Evolutionary conservation across 1,140 invertebrate genomes (phyloP), one percentile per base, ranked within the genome.

Genomic region (Teleogryllus occipitalis): DNA sequence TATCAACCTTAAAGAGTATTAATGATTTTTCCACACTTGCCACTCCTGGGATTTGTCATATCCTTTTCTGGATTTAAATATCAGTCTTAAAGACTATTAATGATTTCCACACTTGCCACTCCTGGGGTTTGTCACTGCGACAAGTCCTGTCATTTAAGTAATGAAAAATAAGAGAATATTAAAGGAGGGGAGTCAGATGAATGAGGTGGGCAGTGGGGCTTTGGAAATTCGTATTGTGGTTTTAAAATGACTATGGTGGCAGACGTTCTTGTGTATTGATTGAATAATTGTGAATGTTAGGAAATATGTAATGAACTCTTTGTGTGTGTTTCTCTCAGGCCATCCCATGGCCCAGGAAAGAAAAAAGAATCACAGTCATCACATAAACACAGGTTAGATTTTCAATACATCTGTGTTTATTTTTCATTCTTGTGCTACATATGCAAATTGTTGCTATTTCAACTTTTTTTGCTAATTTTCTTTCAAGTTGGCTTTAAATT

Each of bases 281-380:
- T 39, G 27, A 39, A 39, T 39, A 39, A 39, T 39, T 65, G 54
- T 65, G 54, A 18, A 65, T 14, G 7, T 78, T 65, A 12, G 15
- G 18, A 49, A 78, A 22, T 80, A 75, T 47, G 21, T 80, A 27
- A 47, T 65, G 54, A 3, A 65, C 10, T 65, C 73, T 73, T 47
- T 73, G n/a, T 65, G 39, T 73, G 22, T 73, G n/a, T 39, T 81
- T 54, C 18, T 72, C 72, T 54, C n/a, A 80, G 75, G 8, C n/a
- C 48, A 18, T 54, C 79, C 14, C 15, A 78, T 48, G 54, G 54
- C 14, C 65, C 75, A 6, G 39, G 21, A 65, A 39, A 79, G 27
- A 21, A 79, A 48, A 76, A 76, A 47, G 78, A 76, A 78, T 65
- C 54, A 78, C 39, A 75, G 15, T 77, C 39, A 46, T 79, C 39